phyloP scores from a whole-genome alignment of 2,113 vertebrate species.

The Peromyscus polionotus region DNA sequence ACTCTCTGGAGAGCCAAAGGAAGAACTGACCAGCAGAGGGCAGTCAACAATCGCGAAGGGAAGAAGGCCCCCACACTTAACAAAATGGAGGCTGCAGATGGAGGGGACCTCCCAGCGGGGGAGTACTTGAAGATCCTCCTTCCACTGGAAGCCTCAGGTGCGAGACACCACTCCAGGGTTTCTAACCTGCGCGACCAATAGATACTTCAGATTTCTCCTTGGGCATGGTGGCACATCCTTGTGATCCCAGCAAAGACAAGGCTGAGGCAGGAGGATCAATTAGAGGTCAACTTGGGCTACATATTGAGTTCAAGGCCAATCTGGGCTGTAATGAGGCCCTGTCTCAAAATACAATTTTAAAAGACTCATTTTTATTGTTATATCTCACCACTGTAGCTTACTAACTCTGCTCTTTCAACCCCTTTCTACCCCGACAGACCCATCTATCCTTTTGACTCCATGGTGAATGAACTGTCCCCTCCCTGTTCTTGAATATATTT shows the following conservation, averaged over 20 bases:
- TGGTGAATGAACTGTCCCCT: background rate
- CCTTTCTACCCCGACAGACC: background rate
- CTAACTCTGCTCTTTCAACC: background rate
- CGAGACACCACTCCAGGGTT: background rate
- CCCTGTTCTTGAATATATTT: background rate
- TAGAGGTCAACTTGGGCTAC: background rate
- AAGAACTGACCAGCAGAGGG: slow-evolving; percentile 75
- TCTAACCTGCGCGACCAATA: background rate
- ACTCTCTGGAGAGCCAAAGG: background rate
- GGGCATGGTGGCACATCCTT: background rate
- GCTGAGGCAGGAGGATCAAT: background rate
- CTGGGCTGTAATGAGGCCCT: background rate
- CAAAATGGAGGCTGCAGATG: slow-evolving; percentile 74
- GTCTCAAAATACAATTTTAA: background rate
- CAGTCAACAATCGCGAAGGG: slow-evolving; percentile 14
- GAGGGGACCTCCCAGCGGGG: background rate
- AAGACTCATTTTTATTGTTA: background rate
- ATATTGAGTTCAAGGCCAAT: background rate
- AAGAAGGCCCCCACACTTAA: background rate
- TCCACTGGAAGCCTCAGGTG: background rate
- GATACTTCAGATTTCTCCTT: background rate
- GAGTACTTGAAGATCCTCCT: background rate
- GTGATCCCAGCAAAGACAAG: background rate
- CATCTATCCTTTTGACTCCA: background rate
- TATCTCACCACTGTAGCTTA: background rate